Conservation (phyloP, 2,888 invertebrate genomes). For the Eustalomyia histrio region DNA sequence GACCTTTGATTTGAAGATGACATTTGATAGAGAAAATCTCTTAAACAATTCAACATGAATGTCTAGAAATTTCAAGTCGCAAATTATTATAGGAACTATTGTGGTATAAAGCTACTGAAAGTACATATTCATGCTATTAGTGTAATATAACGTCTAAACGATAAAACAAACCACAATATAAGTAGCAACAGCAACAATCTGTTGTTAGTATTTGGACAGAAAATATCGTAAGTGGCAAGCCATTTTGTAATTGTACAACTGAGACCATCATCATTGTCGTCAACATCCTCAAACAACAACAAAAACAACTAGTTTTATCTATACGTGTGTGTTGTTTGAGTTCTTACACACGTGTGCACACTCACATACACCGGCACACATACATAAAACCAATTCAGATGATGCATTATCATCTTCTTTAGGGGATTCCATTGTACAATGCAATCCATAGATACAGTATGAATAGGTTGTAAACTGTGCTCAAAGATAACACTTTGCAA, state of each 20-base stretch:
- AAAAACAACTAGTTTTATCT: constrained; percentile 18
- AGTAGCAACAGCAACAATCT: constrained; percentile 23
- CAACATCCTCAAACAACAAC: constrained; percentile 10
- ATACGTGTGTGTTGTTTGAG: neutral
- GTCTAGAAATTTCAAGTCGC: neutral
- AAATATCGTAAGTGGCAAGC: constrained; percentile 42
- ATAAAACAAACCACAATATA: neutral
- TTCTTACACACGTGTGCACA: constrained; percentile 28
- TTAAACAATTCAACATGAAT: neutral
- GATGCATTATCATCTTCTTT: constrained; percentile 45
- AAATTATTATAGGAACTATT: constrained; percentile 33
- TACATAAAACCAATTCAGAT: neutral
- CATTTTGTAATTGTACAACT: constrained; percentile 44
- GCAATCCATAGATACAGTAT: constrained; percentile 8
- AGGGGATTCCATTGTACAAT: constrained; percentile 12
- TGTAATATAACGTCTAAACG: constrained; percentile 1
- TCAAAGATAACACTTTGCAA: too few relatives aligned
- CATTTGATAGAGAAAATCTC: constrained; percentile 3
- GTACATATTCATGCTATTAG: constrained; percentile 35
- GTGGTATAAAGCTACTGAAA: constrained; percentile 13
- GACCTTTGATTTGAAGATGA: neutral
- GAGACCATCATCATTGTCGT: constrained; percentile 29
- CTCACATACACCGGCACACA: constrained; percentile 35
- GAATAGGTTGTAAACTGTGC: too few relatives aligned
- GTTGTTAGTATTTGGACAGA: constrained; percentile 17